Base-by-base conservation (phyloP, 2,797 vertebrate genomes). In the Spinus pinus region DNA sequence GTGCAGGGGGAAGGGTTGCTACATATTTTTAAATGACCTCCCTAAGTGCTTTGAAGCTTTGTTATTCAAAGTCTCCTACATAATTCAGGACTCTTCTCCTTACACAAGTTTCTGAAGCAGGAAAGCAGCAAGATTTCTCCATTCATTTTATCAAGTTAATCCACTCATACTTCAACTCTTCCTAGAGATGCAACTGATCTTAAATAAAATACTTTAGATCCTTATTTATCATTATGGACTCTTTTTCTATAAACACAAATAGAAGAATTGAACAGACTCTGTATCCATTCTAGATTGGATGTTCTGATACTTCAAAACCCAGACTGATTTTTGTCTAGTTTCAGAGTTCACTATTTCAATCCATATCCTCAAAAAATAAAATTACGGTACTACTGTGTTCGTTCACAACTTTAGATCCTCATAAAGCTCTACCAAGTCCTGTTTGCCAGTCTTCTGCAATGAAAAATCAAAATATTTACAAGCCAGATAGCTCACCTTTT, bases 21-120 rank as follows among this genome's bases (percentile, higher is more conserved):
- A 9, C 9, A 0, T 65, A 37, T 64, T 91, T 60, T 80, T 81
- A 60, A 70, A 64, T 62, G 10, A 56, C 81, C n/a, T 91, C 39
- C 58, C 46, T 70, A 75, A 95, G 94, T 88, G 88, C 94, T 72
- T 39, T 13, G 62, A 60, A 79, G 62, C 82, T 91, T 91, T 81
- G 70, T 90, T 94, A 79, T 90, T 96, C 73, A 23, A 54, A 62
- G 33, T 64, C 58, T 90, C 41, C 20, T 95, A 22, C 82, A 86
- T 96, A 94, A 95, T 93, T 95, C 86, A 93, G 47, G 31, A 81
- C 56, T 75, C 21, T 72, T 83, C 75, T 61, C 49, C 65, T 93
- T 90, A 93, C 22, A 10, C 74, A 88, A 91, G 33, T 81, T 94
- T 60, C 83, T 67, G 73, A 92, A 92, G 78, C 22, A 77, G 44